phyloP scores from a whole-genome alignment of 2,888 invertebrate species.

The Pyrocoelia pectoralis region DNA sequence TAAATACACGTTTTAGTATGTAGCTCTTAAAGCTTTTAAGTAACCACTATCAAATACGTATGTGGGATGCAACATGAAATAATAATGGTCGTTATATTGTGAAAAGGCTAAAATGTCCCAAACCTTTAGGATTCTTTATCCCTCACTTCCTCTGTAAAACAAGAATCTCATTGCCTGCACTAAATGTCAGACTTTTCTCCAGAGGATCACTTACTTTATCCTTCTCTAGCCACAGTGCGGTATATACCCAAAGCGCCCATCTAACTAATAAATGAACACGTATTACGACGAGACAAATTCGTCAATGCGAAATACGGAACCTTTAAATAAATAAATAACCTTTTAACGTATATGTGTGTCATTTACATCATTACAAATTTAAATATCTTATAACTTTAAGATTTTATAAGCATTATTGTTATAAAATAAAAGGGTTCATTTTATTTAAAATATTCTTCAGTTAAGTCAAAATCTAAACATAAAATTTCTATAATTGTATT shows the following conservation, averaged over 20 bases:
- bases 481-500: no score
- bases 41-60: slow-evolving; percentile 37
- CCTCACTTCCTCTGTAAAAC: slow-evolving; percentile 41
- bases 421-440: no score
- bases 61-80: slow-evolving; percentile 39
- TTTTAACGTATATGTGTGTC: no score
- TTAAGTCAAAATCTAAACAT: no score
- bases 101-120: slow-evolving; percentile 40
- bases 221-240: slow-evolving; percentile 25
- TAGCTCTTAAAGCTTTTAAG: slow-evolving; percentile 15
- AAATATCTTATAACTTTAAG: no score
- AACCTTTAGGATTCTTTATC: slow-evolving; percentile 42
- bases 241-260: slow-evolving; percentile 16
- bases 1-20: slow-evolving; percentile 33
- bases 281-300: no score
- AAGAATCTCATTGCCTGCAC: slow-evolving; percentile 41
- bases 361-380: no score
- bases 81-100: slow-evolving; percentile 38
- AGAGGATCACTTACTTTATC: slow-evolving; percentile 27
- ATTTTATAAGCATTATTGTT: no score
- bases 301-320: no score
- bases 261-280: no score
- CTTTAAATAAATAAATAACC: no score
- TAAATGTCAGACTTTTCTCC: slow-evolving; percentile 43
- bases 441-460: no score